These are phyloP conservation scores for Pangasius djambal DNA, from an alignment of 2,797 vertebrate species.

Conservation along the genomic window DNA sequence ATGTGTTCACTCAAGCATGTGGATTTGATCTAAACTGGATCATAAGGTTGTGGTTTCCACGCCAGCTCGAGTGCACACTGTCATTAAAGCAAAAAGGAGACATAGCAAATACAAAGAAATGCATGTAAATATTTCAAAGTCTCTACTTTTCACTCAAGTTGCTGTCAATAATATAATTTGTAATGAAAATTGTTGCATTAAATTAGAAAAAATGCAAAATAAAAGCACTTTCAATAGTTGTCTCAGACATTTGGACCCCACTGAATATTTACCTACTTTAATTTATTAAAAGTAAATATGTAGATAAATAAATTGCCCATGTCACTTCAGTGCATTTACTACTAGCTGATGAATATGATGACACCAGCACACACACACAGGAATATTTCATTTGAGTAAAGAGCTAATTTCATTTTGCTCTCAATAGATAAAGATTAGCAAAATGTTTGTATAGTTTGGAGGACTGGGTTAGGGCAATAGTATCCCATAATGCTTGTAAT, in stretches of 20 bases:
- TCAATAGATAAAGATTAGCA: neutral
- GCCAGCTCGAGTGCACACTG: neutral
- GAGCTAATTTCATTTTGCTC: neutral
- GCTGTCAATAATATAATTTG: neutral
- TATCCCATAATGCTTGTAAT: neutral
- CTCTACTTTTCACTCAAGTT: neutral
- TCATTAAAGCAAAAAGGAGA: neutral
- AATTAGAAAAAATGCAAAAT: neutral
- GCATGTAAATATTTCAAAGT: too few species aligned
- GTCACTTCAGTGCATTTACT: neutral
- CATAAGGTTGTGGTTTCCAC: neutral
- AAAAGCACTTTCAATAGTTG: neutral
- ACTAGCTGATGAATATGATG: neutral
- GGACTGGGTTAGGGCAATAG: neutral
- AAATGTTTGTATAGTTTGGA: neutral
- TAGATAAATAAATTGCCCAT: neutral
- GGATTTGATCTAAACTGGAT: neutral
- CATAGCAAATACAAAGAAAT: neutral
- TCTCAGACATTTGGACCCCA: neutral
- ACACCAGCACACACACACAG: neutral
- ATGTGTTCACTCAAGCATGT: neutral
- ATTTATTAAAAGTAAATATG: neutral
- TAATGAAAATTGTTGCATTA: neutral
- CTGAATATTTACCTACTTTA: neutral
- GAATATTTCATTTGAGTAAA: neutral